Evolutionary conservation across 2,797 vertebrate genomes (phyloP).

Genomic region (Podarcis siculus): DNA sequence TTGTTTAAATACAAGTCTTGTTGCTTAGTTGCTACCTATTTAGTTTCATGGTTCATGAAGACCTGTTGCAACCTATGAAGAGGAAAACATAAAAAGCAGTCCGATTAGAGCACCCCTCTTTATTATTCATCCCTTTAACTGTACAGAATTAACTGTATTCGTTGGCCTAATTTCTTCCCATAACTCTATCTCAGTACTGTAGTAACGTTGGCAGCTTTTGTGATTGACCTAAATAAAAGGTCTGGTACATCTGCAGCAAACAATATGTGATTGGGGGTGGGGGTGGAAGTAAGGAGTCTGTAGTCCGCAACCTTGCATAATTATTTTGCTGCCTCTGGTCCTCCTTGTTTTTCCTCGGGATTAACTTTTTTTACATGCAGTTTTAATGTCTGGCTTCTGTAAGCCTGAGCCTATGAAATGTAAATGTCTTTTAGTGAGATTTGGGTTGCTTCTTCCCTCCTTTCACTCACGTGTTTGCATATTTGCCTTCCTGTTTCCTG

Average conservation of each 20-base stretch:
- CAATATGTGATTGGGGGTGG: too few species aligned
- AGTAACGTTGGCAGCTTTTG: background rate
- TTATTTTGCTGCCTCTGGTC: background rate
- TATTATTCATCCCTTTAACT: background rate
- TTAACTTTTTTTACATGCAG: background rate
- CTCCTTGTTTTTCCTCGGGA: too few species aligned
- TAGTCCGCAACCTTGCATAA: background rate
- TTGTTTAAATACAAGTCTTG: background rate
- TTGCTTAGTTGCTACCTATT: background rate
- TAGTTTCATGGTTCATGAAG: background rate
- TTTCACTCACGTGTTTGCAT: background rate
- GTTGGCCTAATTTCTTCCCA: background rate
- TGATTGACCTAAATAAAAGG: constrained; percentile 21
- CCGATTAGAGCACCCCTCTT: background rate
- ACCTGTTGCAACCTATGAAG: background rate
- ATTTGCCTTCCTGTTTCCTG: background rate
- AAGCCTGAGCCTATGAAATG: background rate
- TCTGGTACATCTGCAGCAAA: constrained; percentile 8
- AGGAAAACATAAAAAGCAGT: background rate
- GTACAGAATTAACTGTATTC: background rate
- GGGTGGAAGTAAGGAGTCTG: background rate
- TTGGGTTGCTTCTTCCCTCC: background rate
- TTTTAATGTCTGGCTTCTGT: background rate
- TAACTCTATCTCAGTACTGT: background rate
- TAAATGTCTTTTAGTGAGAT: background rate